Evolutionary conservation across 2,113 vertebrate genomes (phyloP), one percentile per base, ranked within the genome.

Genomic region (Crocuta crocuta): DNA sequence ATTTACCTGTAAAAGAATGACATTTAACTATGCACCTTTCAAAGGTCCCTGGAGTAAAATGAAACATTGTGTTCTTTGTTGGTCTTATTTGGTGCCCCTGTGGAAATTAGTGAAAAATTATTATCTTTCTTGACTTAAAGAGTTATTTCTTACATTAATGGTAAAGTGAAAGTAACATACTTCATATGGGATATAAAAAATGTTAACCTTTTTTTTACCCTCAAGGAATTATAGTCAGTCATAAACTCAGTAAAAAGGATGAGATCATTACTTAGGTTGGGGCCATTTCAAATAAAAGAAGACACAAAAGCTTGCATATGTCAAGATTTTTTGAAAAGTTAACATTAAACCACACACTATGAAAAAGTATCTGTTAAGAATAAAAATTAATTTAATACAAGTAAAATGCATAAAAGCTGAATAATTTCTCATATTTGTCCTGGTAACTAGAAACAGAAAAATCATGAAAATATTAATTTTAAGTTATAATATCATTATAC

Each of bases 61-160:
- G 81, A 97, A 96, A 93, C 84, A 97, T 50, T 53, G 43, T 91
- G 43, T 91, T 97, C 97, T 97, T 91, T 98, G 95, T 97, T 98
- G 98, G 96, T 98, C 94, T 96, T 97, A 92, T 11, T 70, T 61
- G 79, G 45, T 88, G 87, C 70, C 24, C 26, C 39, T 95, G 33
- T 94, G 85, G 87, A 98, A 84, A 94, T 98, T 86, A 96, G 94
- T 94, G 89, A 97, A 95, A 97, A 96, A 73, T 91, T 97, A 97
- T 95, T 98, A 97, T 97, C 97, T 94, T 93, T 91, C 81, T 88
- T 97, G 81, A 93, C 66, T 97, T 96, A 93, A 89, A 89, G 80
- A 97, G 89, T 70, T 79, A 95, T 97, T 97, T 98, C 91, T 97
- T 97, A 97, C 70, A 45, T 89, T 97, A 98, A 97, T 96, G 91